Conservation (phyloP, 2,113 vertebrate genomes). For the Spea bombifrons region DNA sequence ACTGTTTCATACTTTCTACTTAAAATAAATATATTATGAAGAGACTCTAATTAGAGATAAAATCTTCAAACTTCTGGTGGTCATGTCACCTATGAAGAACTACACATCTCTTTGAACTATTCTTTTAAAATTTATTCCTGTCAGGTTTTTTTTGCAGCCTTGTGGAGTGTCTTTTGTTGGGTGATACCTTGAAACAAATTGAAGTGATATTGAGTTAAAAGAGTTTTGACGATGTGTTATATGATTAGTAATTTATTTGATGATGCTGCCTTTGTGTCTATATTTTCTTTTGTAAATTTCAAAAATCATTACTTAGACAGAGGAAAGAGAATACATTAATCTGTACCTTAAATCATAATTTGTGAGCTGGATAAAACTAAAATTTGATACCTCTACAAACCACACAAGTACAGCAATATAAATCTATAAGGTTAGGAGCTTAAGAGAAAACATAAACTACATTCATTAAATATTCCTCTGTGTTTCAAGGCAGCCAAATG, state of each 20-base stretch:
- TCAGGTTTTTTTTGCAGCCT: slow-evolving; percentile 52
- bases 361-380: slow-evolving; percentile 32
- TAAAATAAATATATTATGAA: slow-evolving; percentile 65
- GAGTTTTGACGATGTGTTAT: slow-evolving; percentile 43
- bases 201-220: slow-evolving; percentile 39
- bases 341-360: slow-evolving; percentile 11
- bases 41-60: slow-evolving; percentile 54
- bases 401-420: no score
- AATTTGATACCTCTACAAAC: no score
- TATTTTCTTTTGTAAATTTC: slow-evolving; percentile 38
- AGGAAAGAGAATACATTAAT: slow-evolving; percentile 38
- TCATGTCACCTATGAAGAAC: slow-evolving; percentile 56
- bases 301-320: slow-evolving; percentile 2
- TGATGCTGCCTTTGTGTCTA: slow-evolving; percentile 49
- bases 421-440: no score
- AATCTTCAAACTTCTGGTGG: slow-evolving; percentile 55
- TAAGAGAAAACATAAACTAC: no score
- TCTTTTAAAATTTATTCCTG: slow-evolving; percentile 56
- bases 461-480: no score
- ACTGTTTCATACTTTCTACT: neutral
- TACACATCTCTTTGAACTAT: slow-evolving; percentile 58
- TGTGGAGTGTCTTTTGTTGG: slow-evolving; percentile 51
- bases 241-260: slow-evolving; percentile 51
- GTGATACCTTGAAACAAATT: slow-evolving; percentile 52
- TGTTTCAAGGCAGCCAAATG: no score